These are phyloP conservation scores for Leptoclinus maculatus DNA, from an alignment of 2,797 vertebrate species.

Conservation along the genomic window DNA sequence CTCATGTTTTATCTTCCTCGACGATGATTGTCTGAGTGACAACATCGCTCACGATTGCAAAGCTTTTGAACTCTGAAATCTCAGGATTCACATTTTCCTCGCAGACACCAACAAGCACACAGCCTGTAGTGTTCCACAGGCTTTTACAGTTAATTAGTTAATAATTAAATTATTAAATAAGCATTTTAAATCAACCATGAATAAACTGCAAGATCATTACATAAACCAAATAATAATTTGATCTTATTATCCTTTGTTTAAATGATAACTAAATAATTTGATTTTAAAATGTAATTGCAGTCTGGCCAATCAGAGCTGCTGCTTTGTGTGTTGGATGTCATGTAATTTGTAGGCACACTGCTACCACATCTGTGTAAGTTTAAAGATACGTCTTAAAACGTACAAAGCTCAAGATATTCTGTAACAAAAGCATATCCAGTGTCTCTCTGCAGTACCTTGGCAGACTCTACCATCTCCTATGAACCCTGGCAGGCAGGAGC, in stretches of 20 bases:
- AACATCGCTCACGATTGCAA: background rate
- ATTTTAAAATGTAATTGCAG: background rate
- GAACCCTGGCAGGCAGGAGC: conserved; percentile 91
- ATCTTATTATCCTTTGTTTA: background rate
- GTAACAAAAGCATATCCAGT: background rate
- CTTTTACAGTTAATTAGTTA: background rate
- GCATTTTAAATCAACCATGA: background rate
- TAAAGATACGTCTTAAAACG: background rate
- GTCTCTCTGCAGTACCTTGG: conserved; percentile 79
- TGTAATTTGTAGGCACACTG: background rate
- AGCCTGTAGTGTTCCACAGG: background rate
- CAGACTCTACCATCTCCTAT: conserved; percentile 89
- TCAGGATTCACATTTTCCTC: conserved; percentile 19
- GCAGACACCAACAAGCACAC: conserved; percentile 5
- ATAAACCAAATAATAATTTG: background rate
- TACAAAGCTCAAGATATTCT: background rate
- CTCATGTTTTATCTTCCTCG: background rate
- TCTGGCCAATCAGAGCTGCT: background rate
- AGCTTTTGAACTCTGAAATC: conserved; percentile 1
- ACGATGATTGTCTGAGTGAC: background rate
- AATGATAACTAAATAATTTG: background rate
- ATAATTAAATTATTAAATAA: background rate
- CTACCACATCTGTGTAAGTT: background rate
- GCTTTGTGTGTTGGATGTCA: background rate
- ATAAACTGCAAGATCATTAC: background rate